Percentiles rank a stretch among this genome's conserved stretches.
phyloP scores from a whole-genome alignment of 2,113 vertebrate species.

The Microcebus tavaratra region DNA sequence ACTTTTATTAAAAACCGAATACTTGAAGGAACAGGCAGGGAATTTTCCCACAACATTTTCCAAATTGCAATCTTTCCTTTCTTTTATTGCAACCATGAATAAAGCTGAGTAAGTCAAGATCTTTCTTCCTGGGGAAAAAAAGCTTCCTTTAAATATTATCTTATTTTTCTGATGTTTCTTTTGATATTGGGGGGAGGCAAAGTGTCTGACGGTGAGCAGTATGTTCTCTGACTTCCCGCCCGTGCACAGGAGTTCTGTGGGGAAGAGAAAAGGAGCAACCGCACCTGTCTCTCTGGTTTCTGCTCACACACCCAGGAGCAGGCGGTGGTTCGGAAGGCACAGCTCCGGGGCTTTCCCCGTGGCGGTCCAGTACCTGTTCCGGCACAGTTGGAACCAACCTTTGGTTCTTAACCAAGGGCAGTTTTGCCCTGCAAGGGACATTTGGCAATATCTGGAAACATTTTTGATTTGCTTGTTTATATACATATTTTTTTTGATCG shows the following conservation, averaged over 20 bases:
- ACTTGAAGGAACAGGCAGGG: no score
- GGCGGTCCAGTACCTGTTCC: no score
- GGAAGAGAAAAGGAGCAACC: not conserved
- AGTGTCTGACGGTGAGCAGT: rapidly evolving
- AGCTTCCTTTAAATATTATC: not conserved
- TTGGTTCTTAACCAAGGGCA: no score
- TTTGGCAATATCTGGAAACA: no score
- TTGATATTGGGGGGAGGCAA: rapidly evolving
- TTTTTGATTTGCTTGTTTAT: no score
- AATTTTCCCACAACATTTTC: not conserved
- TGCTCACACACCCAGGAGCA: rapidly evolving
- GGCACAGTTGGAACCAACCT: no score
- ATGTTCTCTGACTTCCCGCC: rapidly evolving
- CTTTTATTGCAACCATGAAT: rapidly evolving
- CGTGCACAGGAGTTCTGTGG: rapidly evolving
- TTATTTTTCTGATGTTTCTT: no score
- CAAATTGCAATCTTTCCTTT: not conserved
- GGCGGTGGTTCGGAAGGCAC: no score
- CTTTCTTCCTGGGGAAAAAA: not conserved
- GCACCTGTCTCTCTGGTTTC: rapidly evolving
- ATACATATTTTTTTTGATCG: no score
- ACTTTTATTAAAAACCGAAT: not conserved
- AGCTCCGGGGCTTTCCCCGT: no score
- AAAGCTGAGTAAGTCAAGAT: not conserved
- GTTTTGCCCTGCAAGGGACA: no score